Evolutionary conservation across 2,113 vertebrate species (phyloP).

Genomic region (Limanda limanda): DNA sequence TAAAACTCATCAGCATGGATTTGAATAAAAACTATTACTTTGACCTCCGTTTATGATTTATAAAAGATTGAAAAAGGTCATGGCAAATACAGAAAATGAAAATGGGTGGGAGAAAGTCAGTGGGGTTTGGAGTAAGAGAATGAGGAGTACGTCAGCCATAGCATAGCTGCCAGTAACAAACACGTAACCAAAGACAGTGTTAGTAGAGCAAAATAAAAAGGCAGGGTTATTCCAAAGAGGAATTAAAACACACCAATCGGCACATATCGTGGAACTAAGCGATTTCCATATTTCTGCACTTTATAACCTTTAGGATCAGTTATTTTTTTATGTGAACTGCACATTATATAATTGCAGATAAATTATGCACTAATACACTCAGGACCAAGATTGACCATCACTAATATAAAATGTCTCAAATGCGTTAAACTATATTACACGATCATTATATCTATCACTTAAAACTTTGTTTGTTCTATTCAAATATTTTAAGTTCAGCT

Average conservation of each 20-base stretch:
- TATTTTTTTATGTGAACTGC: background rate
- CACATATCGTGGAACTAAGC: slow-evolving; percentile 13
- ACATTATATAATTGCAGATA: background rate
- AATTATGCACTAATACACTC: background rate
- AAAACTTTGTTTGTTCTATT: background rate
- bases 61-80: slow-evolving; percentile 12
- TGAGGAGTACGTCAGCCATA: slow-evolving; percentile 83
- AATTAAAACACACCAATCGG: slow-evolving; percentile 14
- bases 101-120: slow-evolving; percentile 48
- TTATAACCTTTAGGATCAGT: slow-evolving; percentile 30
- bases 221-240: slow-evolving; percentile 28
- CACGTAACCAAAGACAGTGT: slow-evolving; percentile 44
- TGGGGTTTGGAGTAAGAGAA: slow-evolving; percentile 72
- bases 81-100: slow-evolving; percentile 5
- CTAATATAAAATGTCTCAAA: slow-evolving; percentile 15
- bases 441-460: background rate
- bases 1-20: background rate
- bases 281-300: slow-evolving; percentile 5
- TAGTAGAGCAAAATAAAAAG: slow-evolving; percentile 63
- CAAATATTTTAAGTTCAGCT: slow-evolving; percentile 70
- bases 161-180: slow-evolving; percentile 82
- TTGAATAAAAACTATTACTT: slow-evolving; percentile 35
- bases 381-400: background rate
- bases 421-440: background rate
- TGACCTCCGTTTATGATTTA: slow-evolving; percentile 25